Base-by-base conservation (phyloP, 1,140 invertebrate genomes). In the Limonius californicus region DNA sequence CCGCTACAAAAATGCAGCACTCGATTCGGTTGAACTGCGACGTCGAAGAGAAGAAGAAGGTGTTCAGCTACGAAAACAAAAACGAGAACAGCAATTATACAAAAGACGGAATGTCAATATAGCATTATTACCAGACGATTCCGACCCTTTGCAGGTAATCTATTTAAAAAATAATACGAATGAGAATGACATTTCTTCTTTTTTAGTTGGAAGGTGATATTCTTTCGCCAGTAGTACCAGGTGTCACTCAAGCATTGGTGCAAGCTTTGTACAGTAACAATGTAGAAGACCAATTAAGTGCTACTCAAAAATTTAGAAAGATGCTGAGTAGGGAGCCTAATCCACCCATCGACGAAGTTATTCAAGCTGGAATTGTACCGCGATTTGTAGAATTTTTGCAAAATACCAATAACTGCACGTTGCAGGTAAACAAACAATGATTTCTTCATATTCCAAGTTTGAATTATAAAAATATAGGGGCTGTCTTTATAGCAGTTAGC, bases 321-420 rank as follows among this genome's bases (percentile, higher is more conserved):
- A 81, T 98, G 50, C 80, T 99, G 39, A 97, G 94, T 66, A 84
- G 88, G 77, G 97, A 99, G 80, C 96, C 96, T 7, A 97, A 98
- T 83, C 97, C 97, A 50, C 96, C 95, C 1, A 99, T 99, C 71
- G 94, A 98, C 80, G 95, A 98, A 84, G 96, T 99, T n/a, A 98
- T 98, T 72, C 83, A 89, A 70, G 94, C 93, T 57, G 95, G 95
- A 70, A 96, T 99, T 74, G 92, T 99, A 62, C 96, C 95, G 20
- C 85, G 87, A 80, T 98, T 99, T 84, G 95, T 98, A 8, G 89
- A 95, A 77, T 97, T 98, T 80, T 82, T 99, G 45, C 84, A 90
- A 72, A 90, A 90, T 78, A 86, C 88, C 72, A 80, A 80, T 61
- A 94, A 96, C 80, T 89, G 86, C 59, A 91, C 90, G 27, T 79